Evolutionary conservation across 2,797 vertebrate genomes (phyloP).

Genomic region (Setipinna tenuifilis): DNA sequence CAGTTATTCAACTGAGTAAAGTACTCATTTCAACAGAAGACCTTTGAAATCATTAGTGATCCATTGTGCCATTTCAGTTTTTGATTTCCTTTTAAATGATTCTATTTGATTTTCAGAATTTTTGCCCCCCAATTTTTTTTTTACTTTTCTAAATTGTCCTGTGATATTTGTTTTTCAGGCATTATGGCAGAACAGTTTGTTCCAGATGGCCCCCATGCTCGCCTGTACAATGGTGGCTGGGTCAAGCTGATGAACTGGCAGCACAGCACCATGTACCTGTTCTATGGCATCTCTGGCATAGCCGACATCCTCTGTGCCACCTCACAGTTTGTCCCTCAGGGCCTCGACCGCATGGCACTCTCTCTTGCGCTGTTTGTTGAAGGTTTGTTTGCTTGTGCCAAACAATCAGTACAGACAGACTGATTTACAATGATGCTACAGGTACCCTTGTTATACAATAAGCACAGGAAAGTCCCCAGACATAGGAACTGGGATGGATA

Average conservation of each 20-base stretch:
- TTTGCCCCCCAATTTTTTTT: too few relatives aligned
- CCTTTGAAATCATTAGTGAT: too few relatives aligned
- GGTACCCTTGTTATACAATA: not conserved
- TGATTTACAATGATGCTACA: not conserved
- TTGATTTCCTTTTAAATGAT: too few relatives aligned
- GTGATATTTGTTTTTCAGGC: slow-evolving; percentile 68
- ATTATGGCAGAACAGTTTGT: slow-evolving; percentile 96
- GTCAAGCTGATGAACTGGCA: slow-evolving; percentile 99
- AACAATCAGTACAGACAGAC: not conserved
- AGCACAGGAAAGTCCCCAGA: not conserved
- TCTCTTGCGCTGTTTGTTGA: slow-evolving; percentile 85
- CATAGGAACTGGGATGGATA: not conserved
- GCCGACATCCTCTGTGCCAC: slow-evolving; percentile 71
- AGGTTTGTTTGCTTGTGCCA: slow-evolving; percentile 73
- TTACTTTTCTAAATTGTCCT: too few relatives aligned
- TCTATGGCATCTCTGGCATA: slow-evolving; percentile 84
- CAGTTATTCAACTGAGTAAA: too few relatives aligned
- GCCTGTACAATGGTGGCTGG: slow-evolving; percentile 80
- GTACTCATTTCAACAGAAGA: too few relatives aligned
- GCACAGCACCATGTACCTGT: slow-evolving; percentile 96
- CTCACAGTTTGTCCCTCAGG: slow-evolving; percentile 67
- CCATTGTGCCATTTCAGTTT: too few relatives aligned
- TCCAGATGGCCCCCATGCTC: slow-evolving; percentile 87
- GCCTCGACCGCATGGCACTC: slow-evolving; percentile 81
- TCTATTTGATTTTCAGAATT: too few relatives aligned